Evolutionary conservation across 2,888 invertebrate genomes (phyloP).

Genomic region (Pandemis cinnamomeana): DNA sequence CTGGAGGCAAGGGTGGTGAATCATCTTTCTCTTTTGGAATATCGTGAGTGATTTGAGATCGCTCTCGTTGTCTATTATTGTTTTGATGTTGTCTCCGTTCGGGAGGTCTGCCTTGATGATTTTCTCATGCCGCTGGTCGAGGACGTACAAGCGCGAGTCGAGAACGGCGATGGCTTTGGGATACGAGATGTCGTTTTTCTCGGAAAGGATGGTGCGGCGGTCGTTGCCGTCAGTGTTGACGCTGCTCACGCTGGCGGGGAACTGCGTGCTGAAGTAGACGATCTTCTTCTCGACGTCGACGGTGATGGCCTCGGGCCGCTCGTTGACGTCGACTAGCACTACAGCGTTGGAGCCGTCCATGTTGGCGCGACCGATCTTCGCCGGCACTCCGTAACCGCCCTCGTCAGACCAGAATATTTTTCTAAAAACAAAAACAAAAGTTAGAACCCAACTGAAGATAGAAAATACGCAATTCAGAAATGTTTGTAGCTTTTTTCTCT

Average conservation of each 20-base stretch:
- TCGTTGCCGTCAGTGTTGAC: conserved; percentile 90
- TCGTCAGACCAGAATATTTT: conserved; percentile 98
- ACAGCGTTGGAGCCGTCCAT: conserved; percentile 95
- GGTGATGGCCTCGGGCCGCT: conserved; percentile 92
- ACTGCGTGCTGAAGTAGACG: conserved; percentile 94
- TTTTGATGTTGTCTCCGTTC: conserved; percentile 89
- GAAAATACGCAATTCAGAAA: background rate
- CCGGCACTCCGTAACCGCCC: conserved; percentile 94
- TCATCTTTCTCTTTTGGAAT: conserved; percentile 92
- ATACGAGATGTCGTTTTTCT: conserved; percentile 88
- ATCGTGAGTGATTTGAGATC: conserved; percentile 94
- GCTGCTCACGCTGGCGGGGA: conserved; percentile 88
- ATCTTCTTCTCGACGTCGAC: conserved; percentile 92
- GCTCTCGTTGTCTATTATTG: conserved; percentile 92
- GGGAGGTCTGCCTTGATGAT: conserved; percentile 93
- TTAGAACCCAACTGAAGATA: background rate
- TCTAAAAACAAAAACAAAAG: conserved; percentile 65
- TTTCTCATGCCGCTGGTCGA: conserved; percentile 96
- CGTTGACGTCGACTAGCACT: conserved; percentile 88
- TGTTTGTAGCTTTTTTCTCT: background rate
- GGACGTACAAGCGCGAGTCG: conserved; percentile 92
- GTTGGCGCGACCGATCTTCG: conserved; percentile 95
- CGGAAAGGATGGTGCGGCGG: conserved; percentile 87
- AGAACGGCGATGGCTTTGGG: conserved; percentile 93
- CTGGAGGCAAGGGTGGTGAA: conserved; percentile 92